These are phyloP conservation scores for Borostomias antarcticus DNA, from an alignment of 2,797 vertebrate genomes.

Conservation along the genomic window DNA sequence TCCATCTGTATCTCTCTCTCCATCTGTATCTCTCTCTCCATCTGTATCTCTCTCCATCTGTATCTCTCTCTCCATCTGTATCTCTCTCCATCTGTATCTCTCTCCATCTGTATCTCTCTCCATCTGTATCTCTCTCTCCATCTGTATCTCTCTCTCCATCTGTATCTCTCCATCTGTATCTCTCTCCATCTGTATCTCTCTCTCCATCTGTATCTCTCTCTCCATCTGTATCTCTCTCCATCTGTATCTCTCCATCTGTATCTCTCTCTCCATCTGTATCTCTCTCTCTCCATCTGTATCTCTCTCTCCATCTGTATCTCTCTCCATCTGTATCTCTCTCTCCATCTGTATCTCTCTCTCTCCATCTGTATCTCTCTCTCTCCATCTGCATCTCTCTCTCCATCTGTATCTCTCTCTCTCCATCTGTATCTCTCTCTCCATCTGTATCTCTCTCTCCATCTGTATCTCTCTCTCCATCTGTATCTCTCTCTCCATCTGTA, in stretches of 20 bases:
- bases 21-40: background rate
- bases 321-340: background rate
- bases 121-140: too few species aligned
- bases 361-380: background rate
- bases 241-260: background rate
- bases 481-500: background rate
- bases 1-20: background rate
- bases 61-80: background rate
- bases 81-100: slow-evolving; percentile 2
- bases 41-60: background rate
- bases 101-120: too few species aligned
- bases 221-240: slow-evolving; percentile 8
- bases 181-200: too few species aligned
- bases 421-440: too few species aligned
- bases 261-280: too few species aligned
- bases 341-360: too few species aligned
- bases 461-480: background rate
- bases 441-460: background rate
- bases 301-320: background rate
- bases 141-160: background rate
- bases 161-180: background rate
- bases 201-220: background rate
- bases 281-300: background rate
- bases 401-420: background rate
- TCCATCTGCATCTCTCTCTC: slow-evolving; percentile 8